These are phyloP conservation scores for Brachionus manjavacas DNA, from an alignment of 1,140 invertebrate species.

Conservation along the genomic window DNA sequence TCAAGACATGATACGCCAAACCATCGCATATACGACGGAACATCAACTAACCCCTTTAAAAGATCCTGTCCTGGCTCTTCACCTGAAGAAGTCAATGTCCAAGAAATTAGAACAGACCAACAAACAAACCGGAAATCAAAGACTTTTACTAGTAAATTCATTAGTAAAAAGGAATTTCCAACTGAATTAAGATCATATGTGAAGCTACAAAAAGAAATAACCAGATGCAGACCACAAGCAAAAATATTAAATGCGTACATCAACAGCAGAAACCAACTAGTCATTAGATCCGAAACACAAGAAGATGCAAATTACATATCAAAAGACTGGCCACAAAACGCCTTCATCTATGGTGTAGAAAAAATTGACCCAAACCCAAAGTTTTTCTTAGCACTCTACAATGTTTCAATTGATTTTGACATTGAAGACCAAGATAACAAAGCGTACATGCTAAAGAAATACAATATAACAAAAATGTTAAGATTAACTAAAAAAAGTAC, in stretches of 20 bases:
- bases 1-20: no score
- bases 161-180: neutral
- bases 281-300: neutral
- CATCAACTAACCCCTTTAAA: no score
- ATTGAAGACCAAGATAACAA: neutral
- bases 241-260: neutral
- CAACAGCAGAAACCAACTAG: neutral
- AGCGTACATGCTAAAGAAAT: neutral
- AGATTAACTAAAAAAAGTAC: neutral
- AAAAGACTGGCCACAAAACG: neutral
- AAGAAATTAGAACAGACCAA: no score
- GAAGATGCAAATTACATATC: neutral
- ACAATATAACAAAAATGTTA: neutral
- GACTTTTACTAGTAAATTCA: neutral
- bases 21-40: no score
- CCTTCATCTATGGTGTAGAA: neutral
- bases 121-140: neutral
- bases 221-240: neutral
- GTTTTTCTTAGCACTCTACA: neutral
- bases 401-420: neutral
- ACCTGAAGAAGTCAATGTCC: no score
- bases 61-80: no score
- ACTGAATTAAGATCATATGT: neutral
- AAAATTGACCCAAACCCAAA: neutral
- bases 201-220: neutral